Evolutionary conservation across 2,113 vertebrate genomes (phyloP).

Genomic region (Columba livia): DNA sequence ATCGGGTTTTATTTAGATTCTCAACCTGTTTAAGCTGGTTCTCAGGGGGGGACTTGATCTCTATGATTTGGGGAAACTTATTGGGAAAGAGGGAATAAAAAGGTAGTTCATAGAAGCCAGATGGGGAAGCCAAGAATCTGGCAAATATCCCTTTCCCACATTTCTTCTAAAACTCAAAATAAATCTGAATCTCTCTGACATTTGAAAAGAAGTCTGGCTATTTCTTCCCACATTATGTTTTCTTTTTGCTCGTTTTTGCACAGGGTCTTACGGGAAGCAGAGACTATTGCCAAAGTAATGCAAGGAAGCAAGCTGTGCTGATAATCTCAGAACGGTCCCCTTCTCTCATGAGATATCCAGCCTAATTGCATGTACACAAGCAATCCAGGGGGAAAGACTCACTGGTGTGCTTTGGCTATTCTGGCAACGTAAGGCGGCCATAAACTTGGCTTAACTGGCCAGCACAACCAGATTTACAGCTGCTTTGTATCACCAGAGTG

Average conservation of each 20-base stretch:
- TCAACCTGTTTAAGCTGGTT: background rate
- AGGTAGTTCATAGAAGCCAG: slow-evolving; percentile 62
- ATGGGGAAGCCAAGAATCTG: slow-evolving; percentile 59
- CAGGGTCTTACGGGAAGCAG: slow-evolving; percentile 51
- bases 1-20: slow-evolving; percentile 43
- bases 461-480: background rate
- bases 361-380: background rate
- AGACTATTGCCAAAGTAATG: slow-evolving; percentile 43
- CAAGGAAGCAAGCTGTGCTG: slow-evolving; percentile 59
- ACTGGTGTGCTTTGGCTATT: background rate
- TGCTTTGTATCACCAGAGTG: background rate
- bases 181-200: slow-evolving; percentile 63
- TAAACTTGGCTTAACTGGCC: background rate
- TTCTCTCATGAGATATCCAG: background rate
- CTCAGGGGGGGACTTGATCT: background rate
- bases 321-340: slow-evolving; percentile 18
- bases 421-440: background rate
- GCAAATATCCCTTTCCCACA: slow-evolving; percentile 60
- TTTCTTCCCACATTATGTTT: slow-evolving; percentile 64
- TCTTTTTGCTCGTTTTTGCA: slow-evolving; percentile 58
- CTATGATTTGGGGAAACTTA: slow-evolving; percentile 26
- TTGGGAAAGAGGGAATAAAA: slow-evolving; percentile 39
- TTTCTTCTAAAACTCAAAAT: slow-evolving; percentile 66
- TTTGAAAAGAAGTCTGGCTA: slow-evolving; percentile 65
- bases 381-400: background rate